Conservation (phyloP, 1,140 invertebrate genomes). For the Thrips palmi region DNA sequence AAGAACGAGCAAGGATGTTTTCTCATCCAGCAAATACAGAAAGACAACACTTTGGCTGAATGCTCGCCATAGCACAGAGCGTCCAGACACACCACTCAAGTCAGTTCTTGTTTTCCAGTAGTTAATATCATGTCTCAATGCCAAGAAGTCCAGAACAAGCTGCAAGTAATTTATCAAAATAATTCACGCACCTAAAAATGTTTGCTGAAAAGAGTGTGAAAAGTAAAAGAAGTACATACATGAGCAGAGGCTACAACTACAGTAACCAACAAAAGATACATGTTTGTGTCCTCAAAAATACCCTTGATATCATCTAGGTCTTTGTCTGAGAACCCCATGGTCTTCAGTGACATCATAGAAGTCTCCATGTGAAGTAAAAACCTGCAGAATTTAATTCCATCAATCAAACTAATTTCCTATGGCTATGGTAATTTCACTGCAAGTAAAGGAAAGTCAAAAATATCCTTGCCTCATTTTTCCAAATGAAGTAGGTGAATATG, state of each 20-base stretch:
- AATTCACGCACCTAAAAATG: conserved; percentile 1
- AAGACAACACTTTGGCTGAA: conserved; percentile 90
- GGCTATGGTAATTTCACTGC: neutral
- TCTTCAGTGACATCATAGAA: conserved; percentile 50
- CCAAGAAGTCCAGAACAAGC: conserved; percentile 89
- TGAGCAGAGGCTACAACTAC: conserved; percentile 82
- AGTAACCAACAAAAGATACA: conserved; percentile 83
- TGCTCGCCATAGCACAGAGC: conserved; percentile 80
- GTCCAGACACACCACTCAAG: conserved; percentile 73
- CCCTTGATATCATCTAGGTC: conserved; percentile 94
- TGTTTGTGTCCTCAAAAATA: conserved; percentile 89
- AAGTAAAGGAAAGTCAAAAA: neutral
- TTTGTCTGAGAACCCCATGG: conserved; percentile 75
- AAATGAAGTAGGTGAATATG: conserved; percentile 33
- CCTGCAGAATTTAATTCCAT: conserved; percentile 24
- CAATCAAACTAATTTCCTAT: neutral
- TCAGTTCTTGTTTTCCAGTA: conserved; percentile 78
- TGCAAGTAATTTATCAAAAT: conserved; percentile 28
- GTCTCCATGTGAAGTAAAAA: conserved; percentile 63
- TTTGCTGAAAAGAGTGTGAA: too few relatives aligned
- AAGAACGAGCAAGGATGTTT: conserved; percentile 77
- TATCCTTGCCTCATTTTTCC: conserved; percentile 13
- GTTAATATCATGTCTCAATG: conserved; percentile 93
- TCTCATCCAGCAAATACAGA: conserved; percentile 81
- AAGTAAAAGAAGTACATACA: conserved; percentile 39